Base-by-base conservation (phyloP, 2,113 vertebrate species). In the Megaceryle maxima region DNA sequence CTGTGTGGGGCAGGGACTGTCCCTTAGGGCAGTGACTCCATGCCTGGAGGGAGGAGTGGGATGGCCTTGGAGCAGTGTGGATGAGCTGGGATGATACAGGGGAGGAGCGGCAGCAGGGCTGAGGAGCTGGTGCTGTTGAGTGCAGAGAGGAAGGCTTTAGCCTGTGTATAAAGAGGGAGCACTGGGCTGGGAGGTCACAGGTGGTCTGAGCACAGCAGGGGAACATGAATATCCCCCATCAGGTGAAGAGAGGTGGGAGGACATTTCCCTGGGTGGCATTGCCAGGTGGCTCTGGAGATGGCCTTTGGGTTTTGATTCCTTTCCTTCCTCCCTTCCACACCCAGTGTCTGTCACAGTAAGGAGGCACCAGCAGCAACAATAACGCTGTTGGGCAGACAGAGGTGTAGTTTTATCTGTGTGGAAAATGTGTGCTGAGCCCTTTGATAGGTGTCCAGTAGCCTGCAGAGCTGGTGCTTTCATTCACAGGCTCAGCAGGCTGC, bases 301-400 rank as follows among this genome's bases (percentile, higher is more conserved):
- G 62, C 35, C 50, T 59, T 53, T 60, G 46, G 28, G 6, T 87
- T 70, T 51, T 22, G 3, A 51, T 51, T 90, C 62, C 37, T 75
- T 89, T 78, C 51, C 57, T 37, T 82, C 68, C 37, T 75, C 60
- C 69, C 43, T 3, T 0, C 33, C 53, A 17, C 43, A 44, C 29
- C 10, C 88, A 39, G 56, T 0, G 4, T 55, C 50, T 0, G 0
- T 48, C 55, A 48, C 76, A 78, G 90, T 0, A 1, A 62, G 57
- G 25, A 59, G 19, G 9, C 44, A 57, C 51, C 33, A 29, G 57
- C 62, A 79, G 46, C 66, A 37, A 4, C 1, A 3, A 33, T 11
- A 18, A 37, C 0, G 0, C 35, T 17, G 18, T 57, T 1, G 2
- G 55, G 44, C 6, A 16, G 44, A 20, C 25, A 56, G 75, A 78